Conservation (phyloP, 2,113 vertebrate genomes). For the Mustela lutreola region DNA sequence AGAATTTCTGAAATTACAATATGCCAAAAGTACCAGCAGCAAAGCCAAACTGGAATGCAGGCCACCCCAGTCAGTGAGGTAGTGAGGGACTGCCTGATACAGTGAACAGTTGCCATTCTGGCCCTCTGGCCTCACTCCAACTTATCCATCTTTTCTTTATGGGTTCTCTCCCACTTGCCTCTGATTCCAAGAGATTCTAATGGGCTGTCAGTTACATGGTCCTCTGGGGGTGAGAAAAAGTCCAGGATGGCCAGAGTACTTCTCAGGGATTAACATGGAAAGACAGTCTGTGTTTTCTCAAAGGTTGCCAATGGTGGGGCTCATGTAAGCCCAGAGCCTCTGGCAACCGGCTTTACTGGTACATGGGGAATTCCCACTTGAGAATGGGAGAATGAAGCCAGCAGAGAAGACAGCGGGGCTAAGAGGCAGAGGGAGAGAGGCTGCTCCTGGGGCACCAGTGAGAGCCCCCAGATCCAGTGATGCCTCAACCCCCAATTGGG, state of each 20-base stretch:
- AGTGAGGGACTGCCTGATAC: background rate
- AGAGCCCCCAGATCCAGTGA: background rate
- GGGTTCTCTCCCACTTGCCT: background rate
- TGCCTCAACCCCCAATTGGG: background rate
- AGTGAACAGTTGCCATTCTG: background rate
- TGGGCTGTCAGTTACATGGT: background rate
- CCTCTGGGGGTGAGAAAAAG: background rate
- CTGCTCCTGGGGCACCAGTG: background rate
- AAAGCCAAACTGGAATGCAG: background rate
- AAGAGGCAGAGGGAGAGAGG: background rate
- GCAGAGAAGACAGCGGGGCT: background rate
- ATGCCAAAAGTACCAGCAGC: background rate
- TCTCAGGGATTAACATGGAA: background rate
- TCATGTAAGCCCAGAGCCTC: background rate
- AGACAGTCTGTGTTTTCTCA: background rate
- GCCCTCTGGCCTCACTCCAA: background rate
- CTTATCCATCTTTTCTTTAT: background rate
- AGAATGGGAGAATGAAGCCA: background rate
- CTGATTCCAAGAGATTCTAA: background rate
- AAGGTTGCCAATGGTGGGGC: background rate
- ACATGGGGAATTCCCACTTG: background rate
- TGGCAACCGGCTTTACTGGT: background rate
- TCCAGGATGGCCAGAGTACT: background rate
- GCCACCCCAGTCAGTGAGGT: background rate
- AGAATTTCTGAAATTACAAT: background rate